A percentile compares a stretch with the other conserved stretches of the same genome.
phyloP scores from a whole-genome alignment of 2,888 invertebrate species.

The Drosophila putrida region DNA sequence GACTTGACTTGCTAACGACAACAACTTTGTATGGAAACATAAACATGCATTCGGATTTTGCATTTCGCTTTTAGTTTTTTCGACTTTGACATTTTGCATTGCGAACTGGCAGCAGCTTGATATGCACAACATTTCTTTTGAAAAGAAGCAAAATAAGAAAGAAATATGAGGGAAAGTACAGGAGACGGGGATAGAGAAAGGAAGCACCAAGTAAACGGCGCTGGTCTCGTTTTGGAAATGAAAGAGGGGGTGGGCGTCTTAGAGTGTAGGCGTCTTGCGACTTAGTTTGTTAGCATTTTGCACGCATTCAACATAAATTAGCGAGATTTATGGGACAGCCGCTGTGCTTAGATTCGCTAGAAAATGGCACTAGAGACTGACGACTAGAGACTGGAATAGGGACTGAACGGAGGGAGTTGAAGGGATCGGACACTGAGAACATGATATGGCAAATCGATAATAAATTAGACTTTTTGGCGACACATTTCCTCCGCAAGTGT shows the following conservation, averaged over 20 bases:
- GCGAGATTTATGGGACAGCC: slow-evolving; percentile 72
- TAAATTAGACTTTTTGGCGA: slow-evolving; percentile 77
- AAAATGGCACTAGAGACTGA: slow-evolving; percentile 38
- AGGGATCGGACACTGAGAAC: slow-evolving; percentile 31
- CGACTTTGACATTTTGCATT: slow-evolving; percentile 32
- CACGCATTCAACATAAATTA: slow-evolving; percentile 78
- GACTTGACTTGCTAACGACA: slow-evolving; percentile 22
- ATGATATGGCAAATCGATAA: slow-evolving; percentile 73
- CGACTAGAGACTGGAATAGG: slow-evolving; percentile 18
- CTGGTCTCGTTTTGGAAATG: slow-evolving; percentile 2
- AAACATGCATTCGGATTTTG: slow-evolving; percentile 41
- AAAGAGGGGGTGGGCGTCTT: slow-evolving; percentile 32
- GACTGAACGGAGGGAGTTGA: not conserved
- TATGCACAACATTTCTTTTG: slow-evolving; percentile 65
- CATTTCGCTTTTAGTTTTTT: slow-evolving; percentile 26
- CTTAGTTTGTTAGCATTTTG: slow-evolving; percentile 75
- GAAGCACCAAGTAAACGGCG: slow-evolving; percentile 5
- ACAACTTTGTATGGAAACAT: slow-evolving; percentile 31
- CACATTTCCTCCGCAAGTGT: slow-evolving; percentile 65
- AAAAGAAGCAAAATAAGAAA: slow-evolving; percentile 24
- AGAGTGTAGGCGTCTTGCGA: slow-evolving; percentile 34
- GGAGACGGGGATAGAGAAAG: slow-evolving; percentile 6
- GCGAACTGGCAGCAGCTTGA: slow-evolving; percentile 56
- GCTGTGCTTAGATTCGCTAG: slow-evolving; percentile 68
- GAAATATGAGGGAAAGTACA: not conserved